A percentile compares a stretch with the other conserved stretches of the same genome.
phyloP scores from a whole-genome alignment of 2,797 vertebrate species.

The Okamejei kenojei region DNA sequence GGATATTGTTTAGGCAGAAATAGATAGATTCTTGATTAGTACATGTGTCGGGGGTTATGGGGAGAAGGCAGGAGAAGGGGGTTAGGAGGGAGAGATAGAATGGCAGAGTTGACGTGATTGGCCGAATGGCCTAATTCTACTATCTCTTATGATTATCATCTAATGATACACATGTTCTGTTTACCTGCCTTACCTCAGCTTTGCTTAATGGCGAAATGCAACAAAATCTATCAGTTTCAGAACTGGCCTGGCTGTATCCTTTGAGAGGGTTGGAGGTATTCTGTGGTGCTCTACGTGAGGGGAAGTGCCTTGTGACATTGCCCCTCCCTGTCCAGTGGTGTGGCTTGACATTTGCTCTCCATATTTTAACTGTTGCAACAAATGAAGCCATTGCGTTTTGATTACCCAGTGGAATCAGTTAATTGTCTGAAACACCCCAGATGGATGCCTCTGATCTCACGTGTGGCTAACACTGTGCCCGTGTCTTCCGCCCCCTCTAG shows the following conservation, averaged over 20 bases:
- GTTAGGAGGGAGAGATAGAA: too few relatives aligned
- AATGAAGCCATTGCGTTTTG: neutral
- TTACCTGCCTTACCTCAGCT: neutral
- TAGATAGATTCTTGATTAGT: too few relatives aligned
- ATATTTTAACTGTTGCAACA: neutral
- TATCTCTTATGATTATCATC: too few relatives aligned
- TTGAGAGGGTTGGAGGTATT: neutral
- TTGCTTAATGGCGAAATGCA: neutral
- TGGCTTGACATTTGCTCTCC: neutral
- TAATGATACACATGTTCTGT: neutral
- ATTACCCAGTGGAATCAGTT: neutral
- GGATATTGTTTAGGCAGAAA: too few relatives aligned
- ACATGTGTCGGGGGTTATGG: too few relatives aligned
- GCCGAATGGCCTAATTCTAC: too few relatives aligned
- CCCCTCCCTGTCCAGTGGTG: neutral
- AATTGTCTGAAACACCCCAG: neutral
- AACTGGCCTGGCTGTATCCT: neutral
- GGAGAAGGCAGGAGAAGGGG: too few relatives aligned
- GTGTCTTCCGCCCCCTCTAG: constrained; percentile 52
- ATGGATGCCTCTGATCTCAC: neutral
- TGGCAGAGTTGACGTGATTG: too few relatives aligned
- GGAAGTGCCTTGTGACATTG: neutral
- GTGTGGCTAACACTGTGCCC: constrained; percentile 31
- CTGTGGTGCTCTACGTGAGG: too few relatives aligned
- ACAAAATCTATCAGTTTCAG: neutral